Conservation (phyloP, 1,140 invertebrate genomes). For the Anadara kagoshimensis region DNA sequence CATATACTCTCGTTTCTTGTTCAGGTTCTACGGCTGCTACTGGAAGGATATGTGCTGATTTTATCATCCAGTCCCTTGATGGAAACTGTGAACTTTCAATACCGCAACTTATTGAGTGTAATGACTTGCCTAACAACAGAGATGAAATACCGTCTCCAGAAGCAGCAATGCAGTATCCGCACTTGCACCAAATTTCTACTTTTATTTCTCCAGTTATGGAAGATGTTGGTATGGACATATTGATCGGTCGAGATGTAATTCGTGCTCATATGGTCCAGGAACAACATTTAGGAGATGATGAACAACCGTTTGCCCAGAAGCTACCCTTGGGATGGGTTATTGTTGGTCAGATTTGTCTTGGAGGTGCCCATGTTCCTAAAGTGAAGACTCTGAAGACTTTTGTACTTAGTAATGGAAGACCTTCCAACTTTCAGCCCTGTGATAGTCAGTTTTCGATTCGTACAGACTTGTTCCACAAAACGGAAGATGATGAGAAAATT, state of each 20-base stretch:
- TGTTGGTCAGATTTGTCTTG: slow-evolving; percentile 3
- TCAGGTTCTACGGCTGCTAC: slow-evolving; percentile 5
- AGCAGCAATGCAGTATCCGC: slow-evolving; percentile 9
- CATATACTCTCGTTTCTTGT: slow-evolving; percentile 30
- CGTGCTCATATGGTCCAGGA: slow-evolving; percentile 32
- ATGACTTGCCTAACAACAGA: slow-evolving; percentile 29
- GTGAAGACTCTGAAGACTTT: background rate
- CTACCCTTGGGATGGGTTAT: slow-evolving; percentile 13
- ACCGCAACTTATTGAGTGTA: slow-evolving; percentile 29
- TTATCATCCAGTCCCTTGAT: slow-evolving; percentile 16
- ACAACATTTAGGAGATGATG: slow-evolving; percentile 18
- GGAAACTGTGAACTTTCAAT: slow-evolving; percentile 1
- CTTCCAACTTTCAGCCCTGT: background rate
- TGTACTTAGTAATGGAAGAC: background rate
- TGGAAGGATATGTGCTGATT: slow-evolving; percentile 20
- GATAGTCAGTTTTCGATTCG: background rate
- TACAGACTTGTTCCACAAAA: too few species aligned
- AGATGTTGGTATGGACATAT: slow-evolving; percentile 10
- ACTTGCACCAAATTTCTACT: slow-evolving; percentile 19
- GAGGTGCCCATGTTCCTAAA: background rate
- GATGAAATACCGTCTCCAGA: slow-evolving; percentile 29
- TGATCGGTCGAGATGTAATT: slow-evolving; percentile 35
- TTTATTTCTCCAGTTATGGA: slow-evolving; percentile 16
- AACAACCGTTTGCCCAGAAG: background rate
- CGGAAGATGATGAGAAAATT: background rate